These are phyloP conservation scores for Sciurus carolinensis DNA, from an alignment of 2,797 vertebrate species.

Conservation along the genomic window DNA sequence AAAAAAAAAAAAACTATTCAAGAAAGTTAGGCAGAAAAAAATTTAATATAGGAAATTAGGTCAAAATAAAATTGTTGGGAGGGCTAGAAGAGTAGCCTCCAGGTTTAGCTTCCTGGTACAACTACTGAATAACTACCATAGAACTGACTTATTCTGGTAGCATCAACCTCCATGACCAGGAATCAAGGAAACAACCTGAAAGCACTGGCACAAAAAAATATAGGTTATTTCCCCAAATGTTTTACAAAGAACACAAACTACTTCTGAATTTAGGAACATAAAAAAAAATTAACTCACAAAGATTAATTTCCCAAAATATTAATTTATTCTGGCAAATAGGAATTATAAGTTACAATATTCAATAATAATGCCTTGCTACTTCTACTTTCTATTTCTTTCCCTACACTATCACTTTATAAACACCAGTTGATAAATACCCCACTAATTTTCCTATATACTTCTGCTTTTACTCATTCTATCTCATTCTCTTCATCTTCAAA, in stretches of 20 bases:
- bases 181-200: background rate
- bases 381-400: background rate
- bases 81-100: background rate
- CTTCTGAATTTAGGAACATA: background rate
- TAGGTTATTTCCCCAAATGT: background rate
- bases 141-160: background rate
- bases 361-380: background rate
- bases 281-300: background rate
- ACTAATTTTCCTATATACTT: background rate
- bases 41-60: background rate
- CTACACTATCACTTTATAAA: background rate
- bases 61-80: background rate
- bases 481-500: background rate
- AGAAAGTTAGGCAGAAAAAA: background rate
- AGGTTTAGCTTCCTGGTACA: background rate
- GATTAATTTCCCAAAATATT: background rate
- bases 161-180: background rate
- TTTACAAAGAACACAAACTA: background rate
- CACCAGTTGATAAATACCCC: too few relatives aligned
- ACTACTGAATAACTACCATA: background rate
- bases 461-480: background rate
- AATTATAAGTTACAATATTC: background rate
- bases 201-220: background rate
- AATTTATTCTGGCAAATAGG: background rate
- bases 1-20: too few relatives aligned